A percentile compares a stretch with the other conserved stretches of the same genome.
phyloP scores from a whole-genome alignment of 2,113 vertebrate genomes.

The Leuciscus idus region DNA sequence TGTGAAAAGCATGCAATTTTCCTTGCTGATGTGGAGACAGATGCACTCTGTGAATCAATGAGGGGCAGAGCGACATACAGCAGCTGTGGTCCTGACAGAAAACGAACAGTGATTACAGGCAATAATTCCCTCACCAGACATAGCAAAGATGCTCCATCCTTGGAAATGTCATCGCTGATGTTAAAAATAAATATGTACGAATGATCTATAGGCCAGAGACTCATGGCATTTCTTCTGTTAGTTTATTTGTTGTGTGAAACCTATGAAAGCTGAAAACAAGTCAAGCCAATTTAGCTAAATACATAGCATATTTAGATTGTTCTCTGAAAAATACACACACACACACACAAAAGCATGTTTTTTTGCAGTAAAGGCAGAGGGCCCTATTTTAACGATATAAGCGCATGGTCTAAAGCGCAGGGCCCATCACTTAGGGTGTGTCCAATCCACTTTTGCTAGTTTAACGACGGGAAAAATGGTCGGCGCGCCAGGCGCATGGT shows the following conservation, averaged over 20 bases:
- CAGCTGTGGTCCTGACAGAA: conserved; percentile 50
- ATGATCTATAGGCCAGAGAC: neutral
- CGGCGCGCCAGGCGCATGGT: too few relatives aligned
- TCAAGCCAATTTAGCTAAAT: neutral
- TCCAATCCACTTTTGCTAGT: too few relatives aligned
- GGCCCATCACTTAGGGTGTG: too few relatives aligned
- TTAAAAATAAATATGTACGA: conserved; percentile 25
- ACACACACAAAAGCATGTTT: neutral
- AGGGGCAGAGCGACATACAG: neutral
- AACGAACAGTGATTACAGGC: conserved; percentile 44
- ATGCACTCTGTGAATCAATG: conserved; percentile 49
- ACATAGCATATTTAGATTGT: neutral
- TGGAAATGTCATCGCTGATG: conserved; percentile 26
- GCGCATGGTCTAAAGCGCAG: too few relatives aligned
- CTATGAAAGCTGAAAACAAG: neutral
- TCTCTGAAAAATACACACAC: neutral
- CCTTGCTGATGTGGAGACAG: conserved; percentile 37
- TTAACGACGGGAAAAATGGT: too few relatives aligned
- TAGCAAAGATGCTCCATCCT: conserved; percentile 21
- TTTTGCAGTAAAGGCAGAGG: neutral
- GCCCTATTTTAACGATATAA: too few relatives aligned
- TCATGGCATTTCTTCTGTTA: neutral
- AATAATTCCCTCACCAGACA: conserved; percentile 33
- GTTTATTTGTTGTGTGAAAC: neutral
- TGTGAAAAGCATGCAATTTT: conserved; percentile 45